Base-by-base conservation (phyloP, 2,888 invertebrate genomes). In the Leucophora obtusa region DNA sequence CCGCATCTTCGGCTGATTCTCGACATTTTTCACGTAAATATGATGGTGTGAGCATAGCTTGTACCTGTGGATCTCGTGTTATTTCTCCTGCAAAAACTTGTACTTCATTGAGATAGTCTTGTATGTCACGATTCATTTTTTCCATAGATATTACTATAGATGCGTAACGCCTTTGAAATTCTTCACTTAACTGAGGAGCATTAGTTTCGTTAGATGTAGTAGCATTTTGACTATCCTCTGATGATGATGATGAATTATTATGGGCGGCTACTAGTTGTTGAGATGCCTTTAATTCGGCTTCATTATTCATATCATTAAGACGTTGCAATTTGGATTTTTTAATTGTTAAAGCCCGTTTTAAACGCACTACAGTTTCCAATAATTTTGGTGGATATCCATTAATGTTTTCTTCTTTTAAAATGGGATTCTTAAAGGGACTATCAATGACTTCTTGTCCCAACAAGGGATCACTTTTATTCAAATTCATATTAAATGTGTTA, bases 81-180 rank as follows among this genome's bases (percentile, higher is more conserved):
- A 97, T 93, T 91, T 97, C 95, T 83, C 95, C 94, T 86, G 96
- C 96, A 85, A 94, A 94, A 79, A 93, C 92, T 90, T 97, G 97
- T 68, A 98, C 95, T 86, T 95, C 95, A 87, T 95, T 95, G 63
- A 98, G 92, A 89, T 95, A 95, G 82, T 94, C 94, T 88, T 96
- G 95, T 83, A 98, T 92, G 88, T 97, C 96, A 84, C 93, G 93
- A 90, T 98, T 98, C 91, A 98, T 93, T 86, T 94, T 95, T 87
- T 98, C 98, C 85, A 98, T 92, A 83, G 97, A 96, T 70, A 98
- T 94, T 2, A 98, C 94, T 84, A 94, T 93, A 82, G 94, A 93
- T 14, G 98, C 98, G 91, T 98, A 98, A 86, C 94, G 94, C 84
- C 95, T 93, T 89, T 98, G 96, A 89, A 98, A 98, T 87, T 98